These are phyloP conservation scores for Maconellicoccus hirsutus DNA, from an alignment of 1,140 invertebrate species.

Conservation along the genomic window DNA sequence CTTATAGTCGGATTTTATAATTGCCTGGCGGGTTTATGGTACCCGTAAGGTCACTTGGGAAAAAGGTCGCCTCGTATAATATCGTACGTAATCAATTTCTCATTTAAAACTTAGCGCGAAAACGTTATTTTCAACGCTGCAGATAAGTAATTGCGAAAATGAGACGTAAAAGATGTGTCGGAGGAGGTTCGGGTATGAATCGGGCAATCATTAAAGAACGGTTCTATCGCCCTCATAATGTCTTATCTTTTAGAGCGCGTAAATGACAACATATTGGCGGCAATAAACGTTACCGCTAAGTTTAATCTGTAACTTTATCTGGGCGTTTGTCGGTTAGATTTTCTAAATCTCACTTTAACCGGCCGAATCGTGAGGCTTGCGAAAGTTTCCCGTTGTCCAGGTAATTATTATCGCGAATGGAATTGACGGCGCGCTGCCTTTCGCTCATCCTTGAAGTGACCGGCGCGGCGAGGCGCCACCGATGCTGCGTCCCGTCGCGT, in stretches of 20 bases:
- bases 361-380: neutral
- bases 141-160: neutral
- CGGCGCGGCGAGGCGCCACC: neutral
- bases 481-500: neutral
- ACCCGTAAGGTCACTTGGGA: neutral
- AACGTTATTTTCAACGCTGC: neutral
- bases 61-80: neutral
- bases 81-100: neutral
- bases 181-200: neutral
- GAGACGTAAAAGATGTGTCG: neutral
- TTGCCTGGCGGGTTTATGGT: neutral
- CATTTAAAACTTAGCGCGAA: neutral
- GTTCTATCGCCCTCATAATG: constrained; percentile 7
- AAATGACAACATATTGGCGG: constrained; percentile 4
- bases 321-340: neutral
- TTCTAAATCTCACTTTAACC: neutral
- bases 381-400: neutral
- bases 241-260: neutral
- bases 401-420: neutral
- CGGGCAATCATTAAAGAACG: neutral
- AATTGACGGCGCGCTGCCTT: too few relatives aligned
- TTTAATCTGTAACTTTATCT: neutral
- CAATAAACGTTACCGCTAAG: neutral
- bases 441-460: too few relatives aligned
- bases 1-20: neutral